Evolutionary conservation across 2,888 invertebrate species (phyloP).

Genomic region (Oxystoma pomonae): DNA sequence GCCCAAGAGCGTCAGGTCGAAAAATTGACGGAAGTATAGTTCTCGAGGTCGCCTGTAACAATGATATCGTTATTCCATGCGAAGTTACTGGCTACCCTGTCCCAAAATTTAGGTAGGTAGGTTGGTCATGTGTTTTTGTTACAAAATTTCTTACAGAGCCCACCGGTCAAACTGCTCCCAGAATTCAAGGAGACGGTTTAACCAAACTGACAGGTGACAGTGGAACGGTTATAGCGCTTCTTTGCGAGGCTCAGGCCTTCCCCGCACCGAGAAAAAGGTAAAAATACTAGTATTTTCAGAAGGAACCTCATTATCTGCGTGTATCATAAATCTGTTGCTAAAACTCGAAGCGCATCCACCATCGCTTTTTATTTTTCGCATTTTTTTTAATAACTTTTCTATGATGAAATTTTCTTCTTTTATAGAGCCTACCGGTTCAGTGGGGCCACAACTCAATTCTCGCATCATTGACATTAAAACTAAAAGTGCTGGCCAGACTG

Average conservation of each 20-base stretch:
- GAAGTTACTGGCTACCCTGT: constrained; percentile 67
- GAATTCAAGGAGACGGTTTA: constrained; percentile 53
- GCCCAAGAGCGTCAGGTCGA: constrained; percentile 55
- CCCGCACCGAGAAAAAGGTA: constrained; percentile 55
- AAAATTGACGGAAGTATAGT: constrained; percentile 55
- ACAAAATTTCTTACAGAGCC: constrained; percentile 47
- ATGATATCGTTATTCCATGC: constrained; percentile 57
- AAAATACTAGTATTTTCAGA: too few species aligned
- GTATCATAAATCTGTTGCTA: too few species aligned
- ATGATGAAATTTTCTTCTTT: constrained; percentile 18
- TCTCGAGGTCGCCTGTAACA: constrained; percentile 49
- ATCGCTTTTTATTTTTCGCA: too few species aligned
- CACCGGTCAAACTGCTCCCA: constrained; percentile 51
- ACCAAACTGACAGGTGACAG: constrained; percentile 47
- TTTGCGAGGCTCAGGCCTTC: constrained; percentile 56
- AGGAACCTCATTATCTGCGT: too few species aligned
- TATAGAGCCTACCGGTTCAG: constrained; percentile 64
- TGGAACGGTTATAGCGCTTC: constrained; percentile 40
- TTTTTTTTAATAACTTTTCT: constrained; percentile 10
- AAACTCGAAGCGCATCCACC: too few species aligned
- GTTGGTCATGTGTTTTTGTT: constrained; percentile 3
- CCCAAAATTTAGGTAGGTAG: constrained; percentile 46
- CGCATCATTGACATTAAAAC: constrained; percentile 52
- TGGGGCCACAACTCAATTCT: constrained; percentile 60
- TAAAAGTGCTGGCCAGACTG: constrained; percentile 39